A percentile compares a stretch with the other conserved stretches of the same genome.
phyloP scores from a whole-genome alignment of 2,113 vertebrate genomes.

The Desmodus rotundus region DNA sequence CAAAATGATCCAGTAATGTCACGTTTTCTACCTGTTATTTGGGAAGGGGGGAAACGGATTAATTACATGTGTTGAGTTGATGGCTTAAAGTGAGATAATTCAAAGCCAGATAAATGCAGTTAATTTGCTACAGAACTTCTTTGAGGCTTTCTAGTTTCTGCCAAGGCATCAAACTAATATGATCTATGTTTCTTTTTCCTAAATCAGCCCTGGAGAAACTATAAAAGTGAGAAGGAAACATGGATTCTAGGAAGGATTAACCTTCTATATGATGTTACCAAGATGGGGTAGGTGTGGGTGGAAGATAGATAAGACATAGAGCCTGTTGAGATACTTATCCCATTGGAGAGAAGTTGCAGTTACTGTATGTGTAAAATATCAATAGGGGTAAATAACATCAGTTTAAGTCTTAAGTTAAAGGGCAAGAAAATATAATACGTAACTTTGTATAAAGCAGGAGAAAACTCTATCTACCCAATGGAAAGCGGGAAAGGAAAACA shows the following conservation, averaged over 20 bases:
- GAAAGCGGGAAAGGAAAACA: neutral
- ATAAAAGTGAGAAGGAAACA: neutral
- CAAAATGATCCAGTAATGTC: slow-evolving; percentile 83
- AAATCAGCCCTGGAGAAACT: neutral
- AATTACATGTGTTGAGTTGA: too few species aligned
- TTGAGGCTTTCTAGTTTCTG: neutral
- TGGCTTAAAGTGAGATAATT: neutral
- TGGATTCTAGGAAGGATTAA: neutral
- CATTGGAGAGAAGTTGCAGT: neutral
- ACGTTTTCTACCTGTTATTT: slow-evolving; percentile 84
- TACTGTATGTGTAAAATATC: neutral
- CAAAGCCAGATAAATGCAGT: neutral
- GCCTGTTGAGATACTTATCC: neutral
- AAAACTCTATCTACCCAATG: neutral
- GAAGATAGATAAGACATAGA: neutral
- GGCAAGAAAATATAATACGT: neutral
- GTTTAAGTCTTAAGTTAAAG: neutral
- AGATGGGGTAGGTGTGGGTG: neutral
- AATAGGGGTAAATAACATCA: neutral
- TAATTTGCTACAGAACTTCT: neutral
- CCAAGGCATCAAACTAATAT: neutral
- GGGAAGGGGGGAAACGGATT: neutral
- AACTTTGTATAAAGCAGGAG: neutral
- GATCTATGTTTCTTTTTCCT: neutral
- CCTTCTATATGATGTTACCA: neutral